Conservation (phyloP, 2,888 invertebrate species). For the Neria commutata region DNA sequence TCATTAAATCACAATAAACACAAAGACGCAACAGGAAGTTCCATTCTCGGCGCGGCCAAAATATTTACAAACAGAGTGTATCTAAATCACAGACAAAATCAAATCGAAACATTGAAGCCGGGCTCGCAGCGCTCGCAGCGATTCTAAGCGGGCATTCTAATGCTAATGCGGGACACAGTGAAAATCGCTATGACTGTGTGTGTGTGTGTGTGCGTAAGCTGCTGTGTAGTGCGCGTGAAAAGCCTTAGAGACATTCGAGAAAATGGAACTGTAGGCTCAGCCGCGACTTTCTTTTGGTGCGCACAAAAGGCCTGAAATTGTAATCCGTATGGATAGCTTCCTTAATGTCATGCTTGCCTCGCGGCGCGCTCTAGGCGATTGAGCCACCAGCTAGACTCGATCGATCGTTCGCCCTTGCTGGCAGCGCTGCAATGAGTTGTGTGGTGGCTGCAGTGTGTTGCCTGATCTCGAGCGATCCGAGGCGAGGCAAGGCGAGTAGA, state of each 20-base stretch:
- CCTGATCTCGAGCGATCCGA: no score
- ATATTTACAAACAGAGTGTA: constrained; percentile 24
- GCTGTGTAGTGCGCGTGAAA: no score
- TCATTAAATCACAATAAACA: constrained; percentile 33
- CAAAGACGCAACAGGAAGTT: constrained; percentile 30
- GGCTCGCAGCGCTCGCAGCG: background rate
- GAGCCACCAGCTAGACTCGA: background rate
- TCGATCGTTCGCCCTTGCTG: background rate
- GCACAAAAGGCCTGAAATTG: background rate
- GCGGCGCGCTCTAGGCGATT: background rate
- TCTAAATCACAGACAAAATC: constrained; percentile 21
- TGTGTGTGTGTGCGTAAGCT: no score
- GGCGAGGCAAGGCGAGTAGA: no score
- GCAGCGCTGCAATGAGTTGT: background rate
- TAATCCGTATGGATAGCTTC: constrained; percentile 33
- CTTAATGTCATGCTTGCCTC: constrained; percentile 26
- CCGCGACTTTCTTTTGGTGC: background rate
- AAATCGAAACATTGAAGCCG: constrained; percentile 15
- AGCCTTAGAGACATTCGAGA: constrained; percentile 9
- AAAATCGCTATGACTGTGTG: background rate
- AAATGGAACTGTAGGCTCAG: constrained; percentile 11
- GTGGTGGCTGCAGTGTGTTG: background rate
- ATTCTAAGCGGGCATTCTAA: background rate
- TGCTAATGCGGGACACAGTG: background rate
- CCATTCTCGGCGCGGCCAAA: constrained; percentile 6